phyloP scores from a whole-genome alignment of 1,140 invertebrate genomes.

The Pachyrhynchus sulphureomaculatus region DNA sequence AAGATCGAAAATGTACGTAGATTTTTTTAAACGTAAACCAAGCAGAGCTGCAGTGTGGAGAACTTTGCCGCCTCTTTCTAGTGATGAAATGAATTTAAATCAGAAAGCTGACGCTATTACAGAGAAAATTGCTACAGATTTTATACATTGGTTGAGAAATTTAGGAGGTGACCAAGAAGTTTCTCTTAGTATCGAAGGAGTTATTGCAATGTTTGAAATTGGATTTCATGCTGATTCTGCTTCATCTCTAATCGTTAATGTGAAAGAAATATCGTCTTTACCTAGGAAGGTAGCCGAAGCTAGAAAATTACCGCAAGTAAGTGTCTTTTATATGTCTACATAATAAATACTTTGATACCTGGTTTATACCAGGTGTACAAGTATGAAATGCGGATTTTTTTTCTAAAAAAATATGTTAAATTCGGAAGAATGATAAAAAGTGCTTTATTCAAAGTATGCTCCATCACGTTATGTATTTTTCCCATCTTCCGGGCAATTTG shows the following conservation, averaged over 20 bases:
- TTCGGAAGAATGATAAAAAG: too few species aligned
- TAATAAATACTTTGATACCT: not conserved
- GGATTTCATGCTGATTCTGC: constrained; percentile 59
- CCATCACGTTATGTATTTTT: too few species aligned
- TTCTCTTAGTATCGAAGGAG: constrained; percentile 51
- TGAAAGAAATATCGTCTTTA: constrained; percentile 55
- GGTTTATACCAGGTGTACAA: too few species aligned
- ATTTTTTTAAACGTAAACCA: constrained; percentile 39
- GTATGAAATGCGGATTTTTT: too few species aligned
- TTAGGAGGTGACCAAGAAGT: constrained; percentile 52
- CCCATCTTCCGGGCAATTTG: not conserved
- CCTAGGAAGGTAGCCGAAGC: constrained; percentile 51
- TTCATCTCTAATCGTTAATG: constrained; percentile 52
- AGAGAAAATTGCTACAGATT: constrained; percentile 58
- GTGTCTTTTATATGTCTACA: not conserved
- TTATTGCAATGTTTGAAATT: constrained; percentile 59
- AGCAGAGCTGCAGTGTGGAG: constrained; percentile 41
- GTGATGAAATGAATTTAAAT: constrained; percentile 48
- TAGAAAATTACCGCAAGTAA: constrained; percentile 50
- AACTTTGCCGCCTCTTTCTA: constrained; percentile 33
- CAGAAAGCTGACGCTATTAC: constrained; percentile 56
- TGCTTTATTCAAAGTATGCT: too few species aligned
- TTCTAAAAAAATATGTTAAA: too few species aligned
- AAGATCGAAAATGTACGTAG: constrained; percentile 37
- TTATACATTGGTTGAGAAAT: constrained; percentile 60